Evolutionary conservation across 1,140 invertebrate genomes (phyloP).

Genomic region (Sitobion miscanthi): DNA sequence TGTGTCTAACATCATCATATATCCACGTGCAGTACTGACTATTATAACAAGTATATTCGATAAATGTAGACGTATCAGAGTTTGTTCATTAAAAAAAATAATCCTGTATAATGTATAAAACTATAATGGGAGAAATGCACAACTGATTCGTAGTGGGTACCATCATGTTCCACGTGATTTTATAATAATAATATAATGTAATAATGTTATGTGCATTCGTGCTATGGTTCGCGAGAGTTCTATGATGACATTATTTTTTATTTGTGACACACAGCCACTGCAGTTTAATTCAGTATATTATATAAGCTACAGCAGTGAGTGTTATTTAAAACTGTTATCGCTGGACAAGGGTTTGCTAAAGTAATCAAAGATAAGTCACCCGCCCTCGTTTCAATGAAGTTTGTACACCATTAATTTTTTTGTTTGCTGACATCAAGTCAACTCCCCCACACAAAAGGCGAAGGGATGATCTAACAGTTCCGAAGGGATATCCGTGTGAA

Average conservation of each 20-base stretch:
- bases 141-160: background rate
- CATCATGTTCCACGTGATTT: no score
- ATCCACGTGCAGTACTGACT: background rate
- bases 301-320: background rate
- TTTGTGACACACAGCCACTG: background rate
- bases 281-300: no score
- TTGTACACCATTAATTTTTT: slow-evolving; percentile 49
- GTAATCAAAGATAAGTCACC: slow-evolving; percentile 10
- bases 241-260: background rate
- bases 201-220: background rate
- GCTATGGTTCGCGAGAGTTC: background rate
- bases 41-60: background rate
- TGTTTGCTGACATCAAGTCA: slow-evolving; percentile 43
- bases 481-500: slow-evolving; percentile 36
- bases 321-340: background rate
- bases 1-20: background rate
- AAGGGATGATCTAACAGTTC: slow-evolving; percentile 20
- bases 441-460: slow-evolving; percentile 5
- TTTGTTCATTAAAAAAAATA: background rate
- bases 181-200: no score
- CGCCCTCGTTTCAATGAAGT: slow-evolving; percentile 40
- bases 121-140: background rate
- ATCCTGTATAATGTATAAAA: background rate
- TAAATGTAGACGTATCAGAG: background rate
- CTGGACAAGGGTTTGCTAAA: slow-evolving; percentile 18